A percentile compares a stretch with the other conserved stretches of the same genome.
phyloP scores from a whole-genome alignment of 2,113 vertebrate species.

The Prochilodus magdalenae region DNA sequence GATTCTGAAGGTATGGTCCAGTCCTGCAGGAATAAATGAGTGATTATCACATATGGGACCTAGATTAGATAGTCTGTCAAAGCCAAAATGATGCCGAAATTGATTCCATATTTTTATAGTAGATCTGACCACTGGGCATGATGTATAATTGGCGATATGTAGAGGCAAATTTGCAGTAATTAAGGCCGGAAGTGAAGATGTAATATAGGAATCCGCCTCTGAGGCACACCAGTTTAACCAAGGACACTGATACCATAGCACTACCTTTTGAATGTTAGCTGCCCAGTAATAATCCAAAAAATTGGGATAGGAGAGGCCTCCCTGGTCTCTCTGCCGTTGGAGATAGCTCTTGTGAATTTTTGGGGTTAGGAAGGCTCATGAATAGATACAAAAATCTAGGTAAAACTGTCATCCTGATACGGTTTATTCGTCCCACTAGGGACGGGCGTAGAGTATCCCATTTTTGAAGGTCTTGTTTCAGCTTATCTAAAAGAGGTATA shows the following conservation, averaged over 20 bases:
- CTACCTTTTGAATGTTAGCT: neutral
- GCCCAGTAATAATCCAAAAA: neutral
- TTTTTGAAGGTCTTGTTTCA: no score
- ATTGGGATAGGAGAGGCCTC: neutral
- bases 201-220: neutral
- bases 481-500: no score
- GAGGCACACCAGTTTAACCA: neutral
- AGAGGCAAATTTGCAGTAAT: no score
- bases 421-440: neutral
- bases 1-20: no score
- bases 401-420: neutral
- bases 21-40: no score
- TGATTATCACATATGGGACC: no score
- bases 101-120: no score
- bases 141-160: no score
- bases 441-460: neutral
- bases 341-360: neutral
- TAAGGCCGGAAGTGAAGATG: no score
- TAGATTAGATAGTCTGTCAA: no score
- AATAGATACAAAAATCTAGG: neutral
- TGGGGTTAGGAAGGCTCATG: neutral
- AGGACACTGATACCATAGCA: neutral
- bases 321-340: neutral
- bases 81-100: no score
- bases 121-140: no score